Evolutionary conservation across 2,113 vertebrate genomes (phyloP).

Genomic region (Edolisoma coerulescens): DNA sequence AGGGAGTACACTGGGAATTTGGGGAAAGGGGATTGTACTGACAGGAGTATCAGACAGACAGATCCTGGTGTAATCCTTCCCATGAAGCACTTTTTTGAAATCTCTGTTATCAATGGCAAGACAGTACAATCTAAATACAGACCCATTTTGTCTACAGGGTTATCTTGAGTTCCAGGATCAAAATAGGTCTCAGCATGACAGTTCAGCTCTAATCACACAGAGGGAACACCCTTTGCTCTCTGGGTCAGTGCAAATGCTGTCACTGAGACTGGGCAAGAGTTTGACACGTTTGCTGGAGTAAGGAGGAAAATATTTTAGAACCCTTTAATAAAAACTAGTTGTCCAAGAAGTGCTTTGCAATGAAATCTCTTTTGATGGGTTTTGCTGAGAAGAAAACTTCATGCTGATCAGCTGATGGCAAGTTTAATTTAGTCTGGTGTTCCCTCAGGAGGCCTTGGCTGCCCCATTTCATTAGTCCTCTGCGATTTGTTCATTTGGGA

Average conservation of each 20-base stretch:
- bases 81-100: background rate
- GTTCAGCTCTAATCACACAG: background rate
- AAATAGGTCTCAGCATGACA: background rate
- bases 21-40: background rate
- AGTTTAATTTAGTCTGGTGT: background rate
- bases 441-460: background rate
- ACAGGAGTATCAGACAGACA: background rate
- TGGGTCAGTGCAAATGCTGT: background rate
- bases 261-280: background rate
- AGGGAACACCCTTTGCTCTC: background rate
- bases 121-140: background rate
- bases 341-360: background rate
- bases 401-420: conserved; percentile 16
- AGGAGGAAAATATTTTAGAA: background rate
- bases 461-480: background rate
- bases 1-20: background rate
- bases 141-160: background rate
- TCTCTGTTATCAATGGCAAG: background rate
- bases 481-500: background rate
- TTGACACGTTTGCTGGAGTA: background rate
- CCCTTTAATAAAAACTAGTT: background rate
- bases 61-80: background rate
- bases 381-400: background rate
- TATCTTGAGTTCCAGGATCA: background rate
- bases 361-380: background rate